Evolutionary conservation across 2,113 vertebrate species (phyloP).

Genomic region (Dolichallabes microphthalmus): DNA sequence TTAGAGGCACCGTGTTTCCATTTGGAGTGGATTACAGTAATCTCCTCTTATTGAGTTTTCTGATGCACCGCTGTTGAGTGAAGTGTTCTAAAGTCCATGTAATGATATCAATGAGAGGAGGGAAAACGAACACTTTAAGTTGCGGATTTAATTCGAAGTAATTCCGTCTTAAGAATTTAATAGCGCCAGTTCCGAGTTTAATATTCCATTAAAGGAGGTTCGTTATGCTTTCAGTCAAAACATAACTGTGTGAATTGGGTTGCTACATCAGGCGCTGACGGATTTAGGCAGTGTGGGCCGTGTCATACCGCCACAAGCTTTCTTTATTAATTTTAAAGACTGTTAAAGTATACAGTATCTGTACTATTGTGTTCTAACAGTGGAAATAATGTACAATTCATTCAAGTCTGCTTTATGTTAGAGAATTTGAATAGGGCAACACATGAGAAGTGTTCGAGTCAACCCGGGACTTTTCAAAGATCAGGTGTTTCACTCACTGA

Average conservation of each 20-base stretch:
- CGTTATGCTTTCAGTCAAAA: conserved; percentile 33
- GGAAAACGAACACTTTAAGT: conserved; percentile 31
- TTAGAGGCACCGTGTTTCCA: conserved; percentile 59
- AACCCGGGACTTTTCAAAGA: too few species aligned
- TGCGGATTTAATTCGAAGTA: conserved; percentile 53
- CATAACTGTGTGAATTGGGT: conserved; percentile 46
- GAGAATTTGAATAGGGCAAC: not conserved
- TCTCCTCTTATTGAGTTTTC: conserved; percentile 61
- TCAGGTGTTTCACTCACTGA: too few species aligned
- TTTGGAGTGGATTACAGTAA: conserved; percentile 63
- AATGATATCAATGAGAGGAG: conserved; percentile 57
- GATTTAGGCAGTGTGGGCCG: not conserved
- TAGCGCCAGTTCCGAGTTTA: conserved; percentile 22
- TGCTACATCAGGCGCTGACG: not conserved
- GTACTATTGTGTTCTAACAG: not conserved
- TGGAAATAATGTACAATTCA: not conserved
- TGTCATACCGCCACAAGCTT: not conserved
- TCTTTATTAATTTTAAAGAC: not conserved
- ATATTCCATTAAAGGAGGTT: conserved; percentile 26
- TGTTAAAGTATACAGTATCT: not conserved
- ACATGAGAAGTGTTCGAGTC: too few species aligned
- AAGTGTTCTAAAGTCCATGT: conserved; percentile 56
- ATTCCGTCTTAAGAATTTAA: conserved; percentile 44
- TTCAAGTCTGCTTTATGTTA: not conserved
- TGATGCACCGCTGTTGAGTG: conserved; percentile 51